A percentile compares a stretch with the other conserved stretches of the same genome.
Conservation (phyloP, 2,888 invertebrate species). For the Nymphalis urticae region DNA sequence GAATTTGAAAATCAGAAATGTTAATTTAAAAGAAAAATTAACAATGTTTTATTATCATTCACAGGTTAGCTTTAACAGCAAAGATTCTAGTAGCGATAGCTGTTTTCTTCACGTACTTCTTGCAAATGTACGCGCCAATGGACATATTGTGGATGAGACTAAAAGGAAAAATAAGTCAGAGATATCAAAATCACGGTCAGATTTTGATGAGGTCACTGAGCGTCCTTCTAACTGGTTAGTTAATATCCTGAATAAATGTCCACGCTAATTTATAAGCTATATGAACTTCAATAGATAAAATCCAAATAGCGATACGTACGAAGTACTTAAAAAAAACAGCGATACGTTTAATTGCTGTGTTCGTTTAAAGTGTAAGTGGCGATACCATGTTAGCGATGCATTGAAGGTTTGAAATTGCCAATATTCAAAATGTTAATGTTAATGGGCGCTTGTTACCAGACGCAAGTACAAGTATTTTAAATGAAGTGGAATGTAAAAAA, state of each 20-base stretch:
- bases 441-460: no score
- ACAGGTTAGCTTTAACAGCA: conserved; percentile 87
- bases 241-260: neutral
- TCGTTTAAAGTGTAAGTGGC: no score
- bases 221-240: conserved; percentile 71
- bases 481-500: no score
- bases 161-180: conserved; percentile 59
- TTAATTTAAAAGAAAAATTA: neutral
- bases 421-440: no score
- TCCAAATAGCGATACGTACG: no score
- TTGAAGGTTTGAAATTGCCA: no score
- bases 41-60: conserved; percentile 43
- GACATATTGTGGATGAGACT: conserved; percentile 92
- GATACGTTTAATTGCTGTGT: no score
- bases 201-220: conserved; percentile 71
- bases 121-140: conserved; percentile 97
- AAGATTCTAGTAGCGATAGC: conserved; percentile 92
- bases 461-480: no score
- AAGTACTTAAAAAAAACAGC: no score
- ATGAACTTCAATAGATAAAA: no score
- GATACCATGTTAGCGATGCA: no score
- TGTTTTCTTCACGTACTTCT: conserved; percentile 94
- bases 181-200: conserved; percentile 75
- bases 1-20: neutral
- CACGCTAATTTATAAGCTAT: neutral